Conservation (phyloP, 2,888 invertebrate genomes). For the Incurvaria masculella region DNA sequence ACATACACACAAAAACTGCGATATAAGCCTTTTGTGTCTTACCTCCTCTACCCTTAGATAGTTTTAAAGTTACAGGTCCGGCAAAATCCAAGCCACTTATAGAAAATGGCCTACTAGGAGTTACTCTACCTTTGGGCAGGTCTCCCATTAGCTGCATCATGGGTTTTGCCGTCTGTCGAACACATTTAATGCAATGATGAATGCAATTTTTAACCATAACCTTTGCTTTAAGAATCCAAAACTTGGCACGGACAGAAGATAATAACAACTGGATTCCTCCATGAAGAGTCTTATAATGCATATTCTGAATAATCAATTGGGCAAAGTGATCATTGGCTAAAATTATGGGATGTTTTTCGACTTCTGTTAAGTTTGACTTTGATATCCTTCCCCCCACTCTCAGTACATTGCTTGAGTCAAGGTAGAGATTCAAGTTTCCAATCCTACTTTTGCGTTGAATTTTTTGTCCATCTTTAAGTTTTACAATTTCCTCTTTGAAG, state of each 20-base stretch:
- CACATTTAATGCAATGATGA: not conserved
- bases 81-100: not conserved
- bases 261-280: not conserved
- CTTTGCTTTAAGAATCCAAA: not conserved
- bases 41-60: not conserved
- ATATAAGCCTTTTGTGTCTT: not conserved
- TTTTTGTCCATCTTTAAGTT: not conserved
- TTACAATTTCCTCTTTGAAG: not conserved
- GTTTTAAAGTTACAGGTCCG: not conserved
- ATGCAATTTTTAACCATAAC: not conserved
- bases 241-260: not conserved
- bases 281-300: not conserved
- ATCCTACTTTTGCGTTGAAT: not conserved
- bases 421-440: not conserved
- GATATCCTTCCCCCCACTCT: not conserved
- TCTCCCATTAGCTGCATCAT: not conserved
- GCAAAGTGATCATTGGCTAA: not conserved
- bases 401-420: not conserved
- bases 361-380: not conserved
- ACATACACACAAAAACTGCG: not conserved
- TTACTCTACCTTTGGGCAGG: not conserved
- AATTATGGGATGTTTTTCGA: not conserved
- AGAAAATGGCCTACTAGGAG: not conserved
- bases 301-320: not conserved
- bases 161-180: not conserved